A percentile compares a stretch with the other conserved stretches of the same genome.
These are phyloP conservation scores for Corythoichthys haematopterus DNA, from an alignment of 2,113 vertebrate species.

Conservation along the genomic window DNA sequence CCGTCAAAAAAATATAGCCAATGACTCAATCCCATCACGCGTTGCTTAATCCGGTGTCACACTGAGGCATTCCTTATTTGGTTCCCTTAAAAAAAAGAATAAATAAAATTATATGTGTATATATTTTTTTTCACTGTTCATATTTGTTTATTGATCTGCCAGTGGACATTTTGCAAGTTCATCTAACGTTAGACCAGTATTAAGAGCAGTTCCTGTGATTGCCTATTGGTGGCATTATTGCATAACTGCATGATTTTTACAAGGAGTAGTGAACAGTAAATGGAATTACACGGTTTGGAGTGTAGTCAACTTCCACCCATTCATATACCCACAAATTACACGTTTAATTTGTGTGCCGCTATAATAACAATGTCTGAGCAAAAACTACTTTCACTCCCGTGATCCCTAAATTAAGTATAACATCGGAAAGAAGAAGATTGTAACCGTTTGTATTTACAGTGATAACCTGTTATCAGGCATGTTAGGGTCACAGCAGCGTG, in stretches of 20 bases:
- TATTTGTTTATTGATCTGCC: too few relatives aligned
- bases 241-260: conserved; percentile 1
- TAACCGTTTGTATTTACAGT: not conserved
- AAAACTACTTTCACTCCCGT: conserved; percentile 13
- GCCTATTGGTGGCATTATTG: conserved; percentile 34
- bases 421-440: not conserved
- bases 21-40: too few relatives aligned
- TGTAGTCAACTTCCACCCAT: conserved; percentile 5
- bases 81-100: too few relatives aligned
- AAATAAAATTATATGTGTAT: too few relatives aligned
- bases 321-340: conserved; percentile 45
- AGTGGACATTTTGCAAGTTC: too few relatives aligned
- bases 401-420: conserved; percentile 16
- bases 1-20: too few relatives aligned
- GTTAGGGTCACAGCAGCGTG: conserved; percentile 11
- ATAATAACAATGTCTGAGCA: conserved; percentile 20
- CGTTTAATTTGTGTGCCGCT: conserved; percentile 20
- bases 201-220: conserved; percentile 1
- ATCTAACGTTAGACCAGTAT: not conserved
- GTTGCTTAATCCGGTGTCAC: too few relatives aligned
- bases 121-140: too few relatives aligned
- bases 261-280: conserved; percentile 10
- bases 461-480: not conserved
- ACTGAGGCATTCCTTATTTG: too few relatives aligned
- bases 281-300: conserved; percentile 13